phyloP scores from a whole-genome alignment of 2,888 invertebrate species.

The Bedellia somnulentella region DNA sequence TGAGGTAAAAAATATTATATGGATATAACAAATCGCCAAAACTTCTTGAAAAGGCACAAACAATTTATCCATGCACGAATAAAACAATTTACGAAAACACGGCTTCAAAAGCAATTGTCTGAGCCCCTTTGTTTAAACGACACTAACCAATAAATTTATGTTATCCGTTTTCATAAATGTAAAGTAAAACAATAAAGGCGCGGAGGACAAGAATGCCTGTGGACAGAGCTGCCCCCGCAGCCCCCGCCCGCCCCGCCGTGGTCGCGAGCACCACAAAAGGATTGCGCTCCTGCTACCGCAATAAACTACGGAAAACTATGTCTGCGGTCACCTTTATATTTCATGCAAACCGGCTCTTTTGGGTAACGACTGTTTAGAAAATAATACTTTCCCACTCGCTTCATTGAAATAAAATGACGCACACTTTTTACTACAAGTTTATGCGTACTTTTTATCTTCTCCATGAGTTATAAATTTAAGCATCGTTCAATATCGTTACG shows the following conservation, averaged over 20 bases:
- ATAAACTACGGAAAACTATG: conserved; percentile 54
- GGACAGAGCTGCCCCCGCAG: conserved; percentile 14
- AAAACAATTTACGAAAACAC: no score
- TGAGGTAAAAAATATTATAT: no score
- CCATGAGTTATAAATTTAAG: no score
- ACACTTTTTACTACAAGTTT: no score
- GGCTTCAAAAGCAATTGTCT: conserved; percentile 1
- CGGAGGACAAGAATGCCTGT: conserved; percentile 47
- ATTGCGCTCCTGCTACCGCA: conserved; percentile 31
- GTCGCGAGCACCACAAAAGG: conserved; percentile 24
- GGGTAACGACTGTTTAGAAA: background rate
- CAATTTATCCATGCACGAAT: no score
- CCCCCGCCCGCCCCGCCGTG: background rate
- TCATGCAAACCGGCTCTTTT: conserved; percentile 45
- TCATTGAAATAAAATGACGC: conserved; percentile 11
- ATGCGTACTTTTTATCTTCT: no score
- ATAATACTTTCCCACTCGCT: conserved; percentile 6
- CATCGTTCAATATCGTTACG: no score
- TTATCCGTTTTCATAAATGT: conserved; percentile 41
- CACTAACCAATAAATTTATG: conserved; percentile 6
- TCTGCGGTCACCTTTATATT: conserved; percentile 56
- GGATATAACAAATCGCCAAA: no score
- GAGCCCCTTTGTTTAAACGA: conserved; percentile 1
- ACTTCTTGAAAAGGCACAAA: no score
- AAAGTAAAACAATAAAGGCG: conserved; percentile 55